phyloP scores from a whole-genome alignment of 2,888 invertebrate genomes.

The Pandemis heparana region DNA sequence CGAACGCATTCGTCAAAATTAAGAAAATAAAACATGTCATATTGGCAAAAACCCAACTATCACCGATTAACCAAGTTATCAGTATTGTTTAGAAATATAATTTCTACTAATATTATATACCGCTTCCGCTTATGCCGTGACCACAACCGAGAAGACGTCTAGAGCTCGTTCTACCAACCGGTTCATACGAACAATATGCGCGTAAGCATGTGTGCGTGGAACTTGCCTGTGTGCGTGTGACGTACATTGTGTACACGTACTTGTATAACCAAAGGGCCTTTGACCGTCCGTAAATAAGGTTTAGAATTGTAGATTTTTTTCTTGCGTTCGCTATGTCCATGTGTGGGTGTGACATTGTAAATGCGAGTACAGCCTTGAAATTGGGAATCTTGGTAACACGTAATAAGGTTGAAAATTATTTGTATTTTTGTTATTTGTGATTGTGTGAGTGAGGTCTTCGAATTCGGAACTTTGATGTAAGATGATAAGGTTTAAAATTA shows the following conservation, averaged over 20 bases:
- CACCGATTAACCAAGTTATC: too few relatives aligned
- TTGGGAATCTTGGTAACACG: not conserved
- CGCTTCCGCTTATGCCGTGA: constrained; percentile 35
- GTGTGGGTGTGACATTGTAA: not conserved
- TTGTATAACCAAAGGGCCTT: not conserved
- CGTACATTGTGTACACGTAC: not conserved
- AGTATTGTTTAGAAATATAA: too few relatives aligned
- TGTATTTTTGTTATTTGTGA: not conserved
- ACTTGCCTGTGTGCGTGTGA: not conserved
- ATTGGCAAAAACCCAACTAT: too few relatives aligned
- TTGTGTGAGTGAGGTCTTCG: too few relatives aligned
- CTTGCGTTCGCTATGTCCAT: not conserved
- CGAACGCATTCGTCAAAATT: too few relatives aligned
- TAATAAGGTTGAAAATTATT: not conserved
- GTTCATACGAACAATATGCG: constrained; percentile 48
- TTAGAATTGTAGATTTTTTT: not conserved
- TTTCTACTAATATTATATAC: not conserved
- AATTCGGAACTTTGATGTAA: not conserved
- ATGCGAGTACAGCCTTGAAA: not conserved
- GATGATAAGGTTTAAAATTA: not conserved
- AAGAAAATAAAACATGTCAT: too few relatives aligned
- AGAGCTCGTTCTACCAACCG: constrained; percentile 63
- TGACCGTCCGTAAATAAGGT: not conserved
- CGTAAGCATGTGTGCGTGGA: constrained; percentile 25
- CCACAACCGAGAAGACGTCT: constrained; percentile 58